Percentiles rank a stretch among this genome's conserved stretches.
Evolutionary conservation across 1,140 invertebrate genomes (phyloP).

Genomic region (Pseudachorutes palmiensis): DNA sequence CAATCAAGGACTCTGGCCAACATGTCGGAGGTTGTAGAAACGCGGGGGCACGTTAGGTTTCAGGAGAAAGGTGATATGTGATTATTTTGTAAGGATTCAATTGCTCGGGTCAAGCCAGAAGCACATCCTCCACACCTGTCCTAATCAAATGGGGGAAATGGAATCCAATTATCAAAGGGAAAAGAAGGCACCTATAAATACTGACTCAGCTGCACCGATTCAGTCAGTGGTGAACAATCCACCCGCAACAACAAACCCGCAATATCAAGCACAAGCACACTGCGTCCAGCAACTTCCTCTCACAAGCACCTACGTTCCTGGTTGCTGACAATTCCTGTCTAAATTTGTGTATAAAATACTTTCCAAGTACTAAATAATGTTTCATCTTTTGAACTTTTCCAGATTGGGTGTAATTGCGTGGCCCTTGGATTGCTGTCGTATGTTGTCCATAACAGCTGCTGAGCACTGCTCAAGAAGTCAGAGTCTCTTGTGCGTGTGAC

Average conservation of each 20-base stretch:
- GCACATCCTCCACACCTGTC: slow-evolving; percentile 9
- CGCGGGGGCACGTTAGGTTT: no score
- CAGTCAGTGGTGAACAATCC: not conserved
- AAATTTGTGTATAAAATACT: no score
- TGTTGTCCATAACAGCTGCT: slow-evolving; percentile 59
- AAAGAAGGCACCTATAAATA: slow-evolving; percentile 7
- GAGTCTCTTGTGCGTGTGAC: slow-evolving; percentile 92
- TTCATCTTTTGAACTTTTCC: no score
- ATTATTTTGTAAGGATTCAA: slow-evolving; percentile 5
- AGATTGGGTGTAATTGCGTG: no score
- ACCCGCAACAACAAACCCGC: no score
- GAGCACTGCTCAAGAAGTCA: slow-evolving; percentile 85
- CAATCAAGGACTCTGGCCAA: no score
- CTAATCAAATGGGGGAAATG: not conserved
- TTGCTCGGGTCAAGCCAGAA: not conserved
- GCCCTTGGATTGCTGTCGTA: not conserved
- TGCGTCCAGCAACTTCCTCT: no score
- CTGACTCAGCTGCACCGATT: not conserved
- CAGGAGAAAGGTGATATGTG: not conserved
- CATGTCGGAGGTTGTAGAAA: no score
- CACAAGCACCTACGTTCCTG: no score
- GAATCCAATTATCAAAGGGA: not conserved
- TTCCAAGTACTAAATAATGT: no score
- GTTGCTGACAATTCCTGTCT: no score
- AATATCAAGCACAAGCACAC: no score